Percentiles rank a stretch among this genome's conserved stretches.
Evolutionary conservation across 2,113 vertebrate genomes (phyloP).

Genomic region (Lagenorhynchus albirostris): DNA sequence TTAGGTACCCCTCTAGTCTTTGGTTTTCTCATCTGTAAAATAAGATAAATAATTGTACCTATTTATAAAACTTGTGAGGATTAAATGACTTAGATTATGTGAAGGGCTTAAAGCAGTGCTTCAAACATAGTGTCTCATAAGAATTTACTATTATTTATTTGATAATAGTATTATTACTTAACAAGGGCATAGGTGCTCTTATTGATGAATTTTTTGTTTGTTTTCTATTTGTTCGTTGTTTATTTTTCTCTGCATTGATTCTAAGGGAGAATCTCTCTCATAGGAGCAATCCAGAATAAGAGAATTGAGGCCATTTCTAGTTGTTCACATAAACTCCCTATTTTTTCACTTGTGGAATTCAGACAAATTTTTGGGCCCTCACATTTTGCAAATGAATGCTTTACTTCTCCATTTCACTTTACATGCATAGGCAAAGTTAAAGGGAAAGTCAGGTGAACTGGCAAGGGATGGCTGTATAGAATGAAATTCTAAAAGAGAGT

Average conservation of each 20-base stretch:
- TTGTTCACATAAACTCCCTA: not conserved
- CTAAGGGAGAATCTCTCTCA: not conserved
- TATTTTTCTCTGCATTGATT: not conserved
- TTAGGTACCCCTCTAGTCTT: not conserved
- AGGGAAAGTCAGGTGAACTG: not conserved
- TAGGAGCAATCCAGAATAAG: not conserved
- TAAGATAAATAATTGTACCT: not conserved
- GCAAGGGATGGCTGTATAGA: not conserved
- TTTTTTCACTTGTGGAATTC: not conserved
- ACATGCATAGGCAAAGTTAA: not conserved
- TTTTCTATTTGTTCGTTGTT: not conserved
- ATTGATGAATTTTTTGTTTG: not conserved
- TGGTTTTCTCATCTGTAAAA: not conserved
- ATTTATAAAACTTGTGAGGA: not conserved
- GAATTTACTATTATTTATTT: not conserved
- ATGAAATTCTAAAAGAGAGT: not conserved
- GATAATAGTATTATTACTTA: not conserved
- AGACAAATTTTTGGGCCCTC: not conserved
- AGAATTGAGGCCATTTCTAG: not conserved
- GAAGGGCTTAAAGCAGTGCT: not conserved
- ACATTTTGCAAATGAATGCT: not conserved
- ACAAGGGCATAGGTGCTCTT: not conserved
- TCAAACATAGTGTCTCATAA: not conserved
- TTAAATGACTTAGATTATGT: not conserved
- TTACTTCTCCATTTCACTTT: not conserved